Base-by-base conservation (phyloP, 92 coral and sea anemone genomes). In the Plumapathes pennacea region DNA sequence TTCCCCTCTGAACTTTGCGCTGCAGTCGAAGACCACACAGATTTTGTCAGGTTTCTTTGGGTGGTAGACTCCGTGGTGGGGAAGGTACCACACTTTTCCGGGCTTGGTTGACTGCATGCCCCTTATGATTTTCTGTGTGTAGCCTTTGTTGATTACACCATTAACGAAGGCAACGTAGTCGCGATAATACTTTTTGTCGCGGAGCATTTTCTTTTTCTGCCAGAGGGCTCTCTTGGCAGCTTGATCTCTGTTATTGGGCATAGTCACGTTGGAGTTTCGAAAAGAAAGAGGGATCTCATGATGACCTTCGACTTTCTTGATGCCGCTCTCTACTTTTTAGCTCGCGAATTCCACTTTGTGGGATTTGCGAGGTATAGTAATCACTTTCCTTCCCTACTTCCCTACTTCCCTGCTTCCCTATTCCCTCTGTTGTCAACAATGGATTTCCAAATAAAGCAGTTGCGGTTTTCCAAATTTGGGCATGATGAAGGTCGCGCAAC, bases 21-120 rank as follows among this genome's bases (percentile, higher is more conserved):
- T 72, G 49, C 81, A 81, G 53, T 81, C 82, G 46, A 81, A 72
- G 6, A 81, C 82, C 0, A 80, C 76, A 37, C 83, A 22, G 83
- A 72, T 73, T 25, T 73, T 76, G 46, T 78, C 62, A 25, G 72
- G 72, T 41, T 69, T 69, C 39, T 36, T 69, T 0, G 78, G 85
- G 26, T 78, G 72, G 28, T 78, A 69, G 7, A 78, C 72, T 8
- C 85, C 85, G 30, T 70, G 73, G 40, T 78, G 78, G 12, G 78
- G 78, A 28, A 69, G 45, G 54, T 61, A 78, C 79, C 74, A 62
- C 32, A 32, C 52, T 48, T 63, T 62, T 17, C 74, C 85, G 13
- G 74, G 25, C 5, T 19, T 43, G 19, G 58, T 13, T 4, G 13
- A 4, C 14, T 29, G 44, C 3, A 39, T 37, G 7, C 41, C 34